These are phyloP conservation scores for Dyspetes luteomarginatus DNA, from an alignment of 2,888 invertebrate genomes.

Conservation along the genomic window DNA sequence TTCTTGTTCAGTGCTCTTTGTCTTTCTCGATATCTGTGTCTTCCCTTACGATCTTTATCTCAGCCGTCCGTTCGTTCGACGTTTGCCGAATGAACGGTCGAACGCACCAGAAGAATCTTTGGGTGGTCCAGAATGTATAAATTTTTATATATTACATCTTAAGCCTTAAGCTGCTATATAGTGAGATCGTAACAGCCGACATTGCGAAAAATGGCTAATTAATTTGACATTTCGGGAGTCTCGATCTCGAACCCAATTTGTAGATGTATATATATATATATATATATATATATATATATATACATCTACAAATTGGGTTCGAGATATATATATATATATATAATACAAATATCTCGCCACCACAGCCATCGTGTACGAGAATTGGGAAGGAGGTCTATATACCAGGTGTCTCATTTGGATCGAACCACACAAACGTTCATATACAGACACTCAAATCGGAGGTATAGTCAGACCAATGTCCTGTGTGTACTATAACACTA, in stretches of 20 bases:
- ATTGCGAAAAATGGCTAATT: conserved; percentile 75
- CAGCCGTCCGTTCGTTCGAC: conserved; percentile 36
- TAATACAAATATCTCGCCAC: too few species aligned
- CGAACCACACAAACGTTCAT: too few species aligned
- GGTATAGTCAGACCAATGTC: too few species aligned
- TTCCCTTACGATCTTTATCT: conserved; percentile 58
- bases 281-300: conserved; percentile 5
- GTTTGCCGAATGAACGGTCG: conserved; percentile 46
- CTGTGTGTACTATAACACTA: too few species aligned
- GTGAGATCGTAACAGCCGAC: conserved; percentile 23
- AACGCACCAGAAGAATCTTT: conserved; percentile 42
- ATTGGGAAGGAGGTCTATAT: too few species aligned
- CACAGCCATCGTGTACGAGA: too few species aligned
- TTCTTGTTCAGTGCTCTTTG: conserved; percentile 10
- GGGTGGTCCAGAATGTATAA: conserved; percentile 53
- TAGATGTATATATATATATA: conserved; percentile 1
- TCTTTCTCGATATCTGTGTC: conserved; percentile 49
- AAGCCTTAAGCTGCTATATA: conserved; percentile 17
- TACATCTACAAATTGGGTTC: too few species aligned
- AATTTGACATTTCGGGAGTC: conserved; percentile 76
- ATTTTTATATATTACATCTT: neutral
- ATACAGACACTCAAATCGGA: too few species aligned
- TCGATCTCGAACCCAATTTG: conserved; percentile 18
- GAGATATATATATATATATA: conserved; percentile 13
- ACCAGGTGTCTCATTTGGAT: too few species aligned